Evolutionary conservation across 2,113 vertebrate genomes (phyloP).

Genomic region (Donacobius atricapilla): DNA sequence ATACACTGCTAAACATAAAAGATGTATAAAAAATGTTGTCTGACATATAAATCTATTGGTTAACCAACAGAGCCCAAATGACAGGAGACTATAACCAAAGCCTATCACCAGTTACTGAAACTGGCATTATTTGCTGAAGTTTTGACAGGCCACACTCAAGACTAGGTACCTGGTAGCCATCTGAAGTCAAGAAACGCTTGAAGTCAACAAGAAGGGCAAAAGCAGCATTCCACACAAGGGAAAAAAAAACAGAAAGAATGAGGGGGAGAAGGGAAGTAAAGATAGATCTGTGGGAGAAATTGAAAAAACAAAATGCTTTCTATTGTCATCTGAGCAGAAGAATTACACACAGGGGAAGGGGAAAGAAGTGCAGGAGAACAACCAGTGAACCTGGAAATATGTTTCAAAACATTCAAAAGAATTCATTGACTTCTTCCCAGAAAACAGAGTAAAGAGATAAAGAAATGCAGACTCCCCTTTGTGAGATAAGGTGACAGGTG

Average conservation of each 20-base stretch:
- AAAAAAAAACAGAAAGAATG: accelerated
- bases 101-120: background rate
- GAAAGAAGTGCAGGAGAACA: background rate
- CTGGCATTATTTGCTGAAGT: background rate
- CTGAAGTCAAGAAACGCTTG: background rate
- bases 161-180: background rate
- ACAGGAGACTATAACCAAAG: background rate
- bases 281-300: background rate
- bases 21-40: background rate
- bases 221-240: background rate
- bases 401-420: background rate
- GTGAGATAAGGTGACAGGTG: background rate
- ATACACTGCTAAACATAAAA: background rate
- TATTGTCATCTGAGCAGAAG: background rate
- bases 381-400: background rate
- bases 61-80: background rate
- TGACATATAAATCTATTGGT: background rate
- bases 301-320: background rate
- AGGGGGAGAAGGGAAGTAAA: too few species aligned
- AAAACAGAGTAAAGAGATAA: background rate
- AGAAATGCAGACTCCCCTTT: background rate
- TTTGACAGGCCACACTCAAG: background rate
- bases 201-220: background rate
- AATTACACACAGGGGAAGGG: background rate
- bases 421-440: background rate